phyloP scores from a whole-genome alignment of 2,888 invertebrate genomes.

The Parnassius apollo region DNA sequence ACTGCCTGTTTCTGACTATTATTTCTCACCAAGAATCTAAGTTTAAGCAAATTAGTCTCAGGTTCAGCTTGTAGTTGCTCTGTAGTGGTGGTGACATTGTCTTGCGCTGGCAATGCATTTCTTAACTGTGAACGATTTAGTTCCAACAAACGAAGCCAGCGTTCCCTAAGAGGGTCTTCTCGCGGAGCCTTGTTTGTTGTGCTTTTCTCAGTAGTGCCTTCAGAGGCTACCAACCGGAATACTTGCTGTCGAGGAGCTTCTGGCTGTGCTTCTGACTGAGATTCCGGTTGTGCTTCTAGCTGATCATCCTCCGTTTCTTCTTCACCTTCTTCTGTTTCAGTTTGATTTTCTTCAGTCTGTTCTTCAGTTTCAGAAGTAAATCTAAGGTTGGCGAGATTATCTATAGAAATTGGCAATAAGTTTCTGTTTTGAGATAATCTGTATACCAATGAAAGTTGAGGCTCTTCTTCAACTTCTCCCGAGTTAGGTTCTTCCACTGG shows the following conservation, averaged over 20 bases:
- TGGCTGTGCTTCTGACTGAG: slow-evolving; percentile 11
- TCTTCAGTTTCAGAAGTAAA: slow-evolving; percentile 21
- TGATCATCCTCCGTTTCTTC: slow-evolving; percentile 14
- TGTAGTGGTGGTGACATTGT: slow-evolving; percentile 10
- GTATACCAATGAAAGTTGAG: slow-evolving; percentile 16
- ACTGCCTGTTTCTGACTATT: slow-evolving; percentile 47
- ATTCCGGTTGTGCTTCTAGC: slow-evolving; percentile 3
- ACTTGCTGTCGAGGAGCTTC: slow-evolving; percentile 28
- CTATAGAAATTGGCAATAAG: slow-evolving; percentile 20
- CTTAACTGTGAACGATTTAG: slow-evolving; percentile 32
- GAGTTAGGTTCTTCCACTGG: slow-evolving; percentile 20
- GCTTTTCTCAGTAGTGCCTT: slow-evolving; percentile 29
- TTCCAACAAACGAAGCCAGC: slow-evolving; percentile 32
- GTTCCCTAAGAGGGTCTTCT: slow-evolving; percentile 30
- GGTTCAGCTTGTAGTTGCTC: slow-evolving; percentile 21
- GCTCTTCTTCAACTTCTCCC: slow-evolving; percentile 18
- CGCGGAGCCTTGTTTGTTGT: slow-evolving; percentile 19
- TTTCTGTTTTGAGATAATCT: slow-evolving; percentile 11
- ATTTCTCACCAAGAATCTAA: slow-evolving; percentile 52
- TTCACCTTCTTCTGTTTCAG: slow-evolving; percentile 19
- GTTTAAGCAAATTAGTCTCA: slow-evolving; percentile 33
- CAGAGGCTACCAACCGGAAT: slow-evolving; percentile 35
- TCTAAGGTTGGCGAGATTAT: slow-evolving; percentile 15
- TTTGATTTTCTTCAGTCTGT: slow-evolving; percentile 20
- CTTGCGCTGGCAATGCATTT: slow-evolving; percentile 25